Percentiles rank a stretch among this genome's conserved stretches.
These are phyloP conservation scores for Paraplagusia blochii DNA, from an alignment of 2,113 vertebrate genomes.

Conservation along the genomic window DNA sequence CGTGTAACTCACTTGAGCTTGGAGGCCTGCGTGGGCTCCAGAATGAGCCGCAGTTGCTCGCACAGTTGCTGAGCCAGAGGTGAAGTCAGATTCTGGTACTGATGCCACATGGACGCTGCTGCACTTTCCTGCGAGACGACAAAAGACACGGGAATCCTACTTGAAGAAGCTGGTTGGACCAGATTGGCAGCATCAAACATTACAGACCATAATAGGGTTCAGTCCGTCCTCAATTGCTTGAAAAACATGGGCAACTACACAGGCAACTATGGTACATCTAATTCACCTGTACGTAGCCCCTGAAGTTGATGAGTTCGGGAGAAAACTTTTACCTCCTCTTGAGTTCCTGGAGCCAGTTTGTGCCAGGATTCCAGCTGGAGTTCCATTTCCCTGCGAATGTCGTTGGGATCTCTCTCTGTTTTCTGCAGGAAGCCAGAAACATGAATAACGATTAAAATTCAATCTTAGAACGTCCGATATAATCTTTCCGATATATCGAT, in stretches of 20 bases:
- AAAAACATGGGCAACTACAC: no score
- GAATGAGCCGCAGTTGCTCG: conserved; percentile 92
- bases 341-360: conserved; percentile 75
- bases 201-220: no score
- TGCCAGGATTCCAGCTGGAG: conserved; percentile 89
- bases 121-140: conserved; percentile 79
- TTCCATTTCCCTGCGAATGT: conserved; percentile 89
- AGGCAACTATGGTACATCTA: no score
- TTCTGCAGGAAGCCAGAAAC: conserved; percentile 59
- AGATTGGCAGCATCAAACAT: no score
- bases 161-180: no score
- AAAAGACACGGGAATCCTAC: no score
- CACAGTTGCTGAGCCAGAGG: conserved; percentile 94
- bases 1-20: conserved; percentile 81
- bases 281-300: no score
- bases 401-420: conserved; percentile 76
- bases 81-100: conserved; percentile 86
- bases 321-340: conserved; percentile 79
- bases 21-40: conserved; percentile 93
- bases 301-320: no score
- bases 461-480: no score
- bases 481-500: no score
- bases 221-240: no score
- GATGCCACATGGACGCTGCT: conserved; percentile 89
- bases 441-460: background rate